Evolutionary conservation across 2,113 vertebrate species (phyloP), one percentile per base, ranked within the genome.

Genomic region (Mirza zaza): DNA sequence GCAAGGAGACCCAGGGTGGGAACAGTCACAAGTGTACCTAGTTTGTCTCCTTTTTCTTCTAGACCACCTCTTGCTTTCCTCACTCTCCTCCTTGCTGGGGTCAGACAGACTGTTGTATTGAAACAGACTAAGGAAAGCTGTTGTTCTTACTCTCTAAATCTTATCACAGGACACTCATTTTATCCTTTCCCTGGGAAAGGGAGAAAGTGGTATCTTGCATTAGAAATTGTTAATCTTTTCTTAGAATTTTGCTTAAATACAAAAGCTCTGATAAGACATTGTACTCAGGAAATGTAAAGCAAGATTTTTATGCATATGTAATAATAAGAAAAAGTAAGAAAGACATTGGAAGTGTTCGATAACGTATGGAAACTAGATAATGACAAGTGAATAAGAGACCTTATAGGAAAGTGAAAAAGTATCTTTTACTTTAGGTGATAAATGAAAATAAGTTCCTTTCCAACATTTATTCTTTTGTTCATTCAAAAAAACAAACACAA

Each of bases 1-100:
- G 91, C 61, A 25, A 88, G 68, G 82, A 96, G 91, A 97, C 91
- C 86, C 65, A 34, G 90, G 83, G 77, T 79, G 79, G 87, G 83
- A 84, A 68, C 0, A 29, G 57, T 91, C 57, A 2, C 52, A 29
- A 76, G 23, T 2, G 52, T 5, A 65, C 18, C 83, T 77, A 11
- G 9, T 75, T 79, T 70, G 21, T 68, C 90, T 89, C 12, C 75
- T 34, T 59, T 6, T 48, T 79, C n/a, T 68, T 15, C 12, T 18
- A 87, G 57, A 45, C 73, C 39, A 34, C 61, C 27, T 55, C 18
- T 14, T 76, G 29, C 25, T 63, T 32, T 12, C 17, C 55, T 27
- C 45, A n/a, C 21, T 36, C 52, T 39, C 3, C 50, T n/a, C 18
- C 36, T 18, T 82, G 80, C 39, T 42, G 48, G 67, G 52, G 57